Evolutionary conservation across 2,888 invertebrate species (phyloP), one percentile per base, ranked within the genome.

Genomic region (Quadroppia sp.): DNA sequence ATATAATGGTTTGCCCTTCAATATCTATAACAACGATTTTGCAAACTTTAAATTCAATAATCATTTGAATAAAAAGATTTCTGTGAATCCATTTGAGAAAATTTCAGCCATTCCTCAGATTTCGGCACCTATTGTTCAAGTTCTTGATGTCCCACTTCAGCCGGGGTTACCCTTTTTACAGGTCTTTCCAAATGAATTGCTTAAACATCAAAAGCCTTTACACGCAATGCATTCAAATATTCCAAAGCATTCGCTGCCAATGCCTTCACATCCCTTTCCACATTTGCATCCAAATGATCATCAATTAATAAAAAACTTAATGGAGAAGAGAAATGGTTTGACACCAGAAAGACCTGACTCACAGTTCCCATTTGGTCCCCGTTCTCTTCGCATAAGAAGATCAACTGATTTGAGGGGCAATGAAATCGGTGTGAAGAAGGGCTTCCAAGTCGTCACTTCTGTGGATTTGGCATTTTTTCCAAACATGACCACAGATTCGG

Each of bases 401-500:
- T 75, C 76, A 11, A 30, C 28, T 6, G 30, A 59, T n/a, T 72
- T 73, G 1, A 76, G 74, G 11, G 77, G 76, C 23, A 76, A 77
- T 13, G 79, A 78, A 53, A 23, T 94, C 0, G 93, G 94, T 7
- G 93, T 94, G 1, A 91, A 91, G 77, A 91, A 92, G 0, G 86
- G 92, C 28, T 94, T 93, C 82, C 92, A 93, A 78, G 92, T 94
- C 67, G 92, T 94, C 74, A 93, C 94, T 3, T 92, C 93, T 82
- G 92, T 92, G 1, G 94, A 94, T 82, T 84, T 94, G 53, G 92
- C 91, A 48, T 94, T 94, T 82, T 91, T 91, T 78, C 92, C 93
- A 0, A 90, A 77, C 32, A 72, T 75, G 50, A 78, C 76, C n/a
- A 78, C 78, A 32, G 77, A 78, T 42, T 23, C 50, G n/a, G 74